Percentiles rank a stretch among this genome's conserved stretches.
Evolutionary conservation across 2,888 invertebrate species (phyloP).

Genomic region (Kryphioiulus occultus): DNA sequence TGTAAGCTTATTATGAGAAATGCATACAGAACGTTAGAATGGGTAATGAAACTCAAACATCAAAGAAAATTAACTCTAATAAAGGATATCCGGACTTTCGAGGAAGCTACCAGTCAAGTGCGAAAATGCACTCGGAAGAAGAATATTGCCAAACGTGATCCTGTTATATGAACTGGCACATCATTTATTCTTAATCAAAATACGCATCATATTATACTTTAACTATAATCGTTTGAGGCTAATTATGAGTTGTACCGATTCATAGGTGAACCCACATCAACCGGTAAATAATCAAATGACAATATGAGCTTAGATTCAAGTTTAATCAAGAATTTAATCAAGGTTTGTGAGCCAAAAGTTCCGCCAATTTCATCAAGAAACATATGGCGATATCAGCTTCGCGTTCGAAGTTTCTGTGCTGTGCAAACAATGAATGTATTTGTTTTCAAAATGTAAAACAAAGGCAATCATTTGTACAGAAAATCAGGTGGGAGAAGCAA

Average conservation of each 20-base stretch:
- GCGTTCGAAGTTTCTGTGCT: not conserved
- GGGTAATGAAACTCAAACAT: too few relatives aligned
- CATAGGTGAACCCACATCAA: not conserved
- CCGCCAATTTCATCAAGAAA: not conserved
- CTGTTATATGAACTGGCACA: not conserved
- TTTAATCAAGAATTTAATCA: slow-evolving; percentile 39
- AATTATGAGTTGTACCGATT: not conserved
- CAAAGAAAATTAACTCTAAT: not conserved
- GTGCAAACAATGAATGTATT: not conserved
- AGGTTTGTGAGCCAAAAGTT: not conserved
- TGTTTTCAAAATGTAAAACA: not conserved
- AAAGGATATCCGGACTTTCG: not conserved
- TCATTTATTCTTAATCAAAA: not conserved
- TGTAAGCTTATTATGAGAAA: too few relatives aligned
- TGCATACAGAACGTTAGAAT: too few relatives aligned
- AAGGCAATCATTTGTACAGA: not conserved
- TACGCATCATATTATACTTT: not conserved
- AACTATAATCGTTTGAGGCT: not conserved
- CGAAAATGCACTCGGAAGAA: not conserved
- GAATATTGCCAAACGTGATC: not conserved
- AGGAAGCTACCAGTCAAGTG: not conserved
- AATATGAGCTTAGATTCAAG: not conserved
- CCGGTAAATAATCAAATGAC: not conserved
- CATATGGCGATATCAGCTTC: not conserved
- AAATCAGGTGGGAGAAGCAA: not conserved